Evolutionary conservation across 1,140 invertebrate species (phyloP).

Genomic region (Sesamia nonagrioides): DNA sequence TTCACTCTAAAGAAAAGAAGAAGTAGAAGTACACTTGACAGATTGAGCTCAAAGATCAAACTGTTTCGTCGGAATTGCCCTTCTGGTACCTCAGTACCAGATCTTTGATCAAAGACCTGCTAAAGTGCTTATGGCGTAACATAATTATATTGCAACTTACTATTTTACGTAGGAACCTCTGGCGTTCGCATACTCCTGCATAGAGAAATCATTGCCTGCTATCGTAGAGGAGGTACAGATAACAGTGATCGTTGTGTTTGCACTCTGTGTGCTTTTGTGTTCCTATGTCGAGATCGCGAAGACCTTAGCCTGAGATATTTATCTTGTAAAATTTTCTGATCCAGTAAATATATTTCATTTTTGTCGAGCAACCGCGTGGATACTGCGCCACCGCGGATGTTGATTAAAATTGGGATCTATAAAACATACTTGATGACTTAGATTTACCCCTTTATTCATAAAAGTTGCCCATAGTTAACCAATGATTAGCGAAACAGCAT

Average conservation of each 20-base stretch:
- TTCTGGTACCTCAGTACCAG: too few relatives aligned
- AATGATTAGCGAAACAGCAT: too few relatives aligned
- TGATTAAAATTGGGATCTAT: too few relatives aligned
- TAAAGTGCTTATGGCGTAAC: neutral
- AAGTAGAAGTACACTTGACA: too few relatives aligned
- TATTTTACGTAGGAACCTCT: conserved; percentile 81
- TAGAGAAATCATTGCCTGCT: conserved; percentile 88
- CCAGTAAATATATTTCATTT: neutral
- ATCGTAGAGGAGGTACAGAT: conserved; percentile 88
- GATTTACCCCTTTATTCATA: too few relatives aligned
- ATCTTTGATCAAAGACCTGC: neutral
- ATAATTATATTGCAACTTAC: conserved; percentile 17
- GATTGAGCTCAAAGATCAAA: too few relatives aligned
- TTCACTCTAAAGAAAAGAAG: too few relatives aligned
- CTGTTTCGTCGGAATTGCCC: too few relatives aligned
- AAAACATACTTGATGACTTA: too few relatives aligned
- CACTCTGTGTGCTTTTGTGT: conserved; percentile 65
- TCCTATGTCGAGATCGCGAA: conserved; percentile 26
- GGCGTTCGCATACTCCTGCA: conserved; percentile 89
- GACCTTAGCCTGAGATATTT: conserved; percentile 3
- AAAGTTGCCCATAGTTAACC: too few relatives aligned
- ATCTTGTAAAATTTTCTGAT: conserved; percentile 1
- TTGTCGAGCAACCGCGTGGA: too few relatives aligned
- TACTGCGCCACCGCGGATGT: too few relatives aligned
- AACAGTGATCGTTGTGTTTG: conserved; percentile 47